phyloP scores from a whole-genome alignment of 2,888 invertebrate species.

The Patella depressa region DNA sequence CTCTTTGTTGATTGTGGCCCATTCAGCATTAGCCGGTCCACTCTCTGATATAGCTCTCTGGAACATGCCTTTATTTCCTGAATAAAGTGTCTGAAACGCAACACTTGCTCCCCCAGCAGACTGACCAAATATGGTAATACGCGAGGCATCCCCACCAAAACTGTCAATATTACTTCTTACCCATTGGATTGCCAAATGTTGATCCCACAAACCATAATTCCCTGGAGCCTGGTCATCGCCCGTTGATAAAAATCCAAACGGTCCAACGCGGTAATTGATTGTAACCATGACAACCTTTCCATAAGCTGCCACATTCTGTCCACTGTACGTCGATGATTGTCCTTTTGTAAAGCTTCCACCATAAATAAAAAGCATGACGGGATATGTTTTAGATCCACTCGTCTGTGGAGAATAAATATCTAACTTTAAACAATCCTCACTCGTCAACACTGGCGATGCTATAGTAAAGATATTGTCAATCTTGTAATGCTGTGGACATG shows the following conservation, averaged over 20 bases:
- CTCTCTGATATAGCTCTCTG: slow-evolving; percentile 28
- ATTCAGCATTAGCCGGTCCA: slow-evolving; percentile 29
- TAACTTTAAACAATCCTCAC: slow-evolving; percentile 51
- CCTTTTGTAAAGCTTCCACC: slow-evolving; percentile 28
- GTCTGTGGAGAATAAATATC: slow-evolving; percentile 47
- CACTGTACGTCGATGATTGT: slow-evolving; percentile 11
- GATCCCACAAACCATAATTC: slow-evolving; percentile 32
- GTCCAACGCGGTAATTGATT: slow-evolving; percentile 27
- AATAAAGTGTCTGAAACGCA: slow-evolving; percentile 21
- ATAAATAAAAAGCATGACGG: slow-evolving; percentile 30
- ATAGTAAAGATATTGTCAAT: neutral
- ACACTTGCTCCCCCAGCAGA: slow-evolving; percentile 26
- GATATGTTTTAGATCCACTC: neutral
- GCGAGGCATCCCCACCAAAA: slow-evolving; percentile 29
- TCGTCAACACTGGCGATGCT: neutral
- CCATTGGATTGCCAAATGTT: slow-evolving; percentile 30
- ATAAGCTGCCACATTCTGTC: slow-evolving; percentile 7
- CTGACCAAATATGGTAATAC: slow-evolving; percentile 25
- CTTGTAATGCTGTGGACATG: slow-evolving; percentile 35
- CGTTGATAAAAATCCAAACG: slow-evolving; percentile 30
- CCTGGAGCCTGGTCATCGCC: slow-evolving; percentile 19
- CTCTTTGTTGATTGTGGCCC: neutral
- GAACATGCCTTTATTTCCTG: slow-evolving; percentile 25
- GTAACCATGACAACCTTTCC: slow-evolving; percentile 30
- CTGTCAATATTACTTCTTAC: slow-evolving; percentile 21